phyloP scores from a whole-genome alignment of 2,888 invertebrate species.

The Noctua janthina region DNA sequence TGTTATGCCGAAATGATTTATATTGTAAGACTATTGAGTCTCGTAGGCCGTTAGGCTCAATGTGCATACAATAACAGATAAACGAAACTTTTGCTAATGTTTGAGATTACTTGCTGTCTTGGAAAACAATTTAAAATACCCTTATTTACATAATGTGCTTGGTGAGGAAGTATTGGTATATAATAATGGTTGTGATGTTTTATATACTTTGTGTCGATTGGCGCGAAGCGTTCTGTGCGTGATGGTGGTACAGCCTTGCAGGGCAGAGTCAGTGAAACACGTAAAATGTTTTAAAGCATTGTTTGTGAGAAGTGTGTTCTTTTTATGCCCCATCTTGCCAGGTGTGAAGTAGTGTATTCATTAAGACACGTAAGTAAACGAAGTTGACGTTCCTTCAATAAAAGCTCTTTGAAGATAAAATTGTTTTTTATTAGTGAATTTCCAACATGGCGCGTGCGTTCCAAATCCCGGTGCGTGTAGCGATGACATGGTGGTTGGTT shows the following conservation, averaged over 20 bases:
- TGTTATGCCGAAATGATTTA: not conserved
- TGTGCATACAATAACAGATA: not conserved
- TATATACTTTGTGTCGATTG: conserved; percentile 24
- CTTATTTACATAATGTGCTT: conserved; percentile 58
- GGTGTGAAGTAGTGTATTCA: conserved; percentile 52
- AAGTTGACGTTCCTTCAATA: conserved; percentile 6
- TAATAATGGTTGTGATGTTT: conserved; percentile 18
- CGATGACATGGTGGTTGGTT: conserved; percentile 80
- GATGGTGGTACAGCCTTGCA: conserved; percentile 19
- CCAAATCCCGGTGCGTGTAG: conserved; percentile 68
- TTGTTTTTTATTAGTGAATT: conserved; percentile 23
- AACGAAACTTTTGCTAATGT: not conserved
- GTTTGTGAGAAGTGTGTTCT: conserved; percentile 24
- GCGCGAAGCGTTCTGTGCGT: conserved; percentile 48
- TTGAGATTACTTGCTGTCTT: not conserved
- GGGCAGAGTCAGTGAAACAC: conserved; percentile 34
- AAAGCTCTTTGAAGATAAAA: conserved; percentile 4
- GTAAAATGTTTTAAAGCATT: conserved; percentile 31
- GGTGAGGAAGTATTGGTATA: conserved; percentile 37
- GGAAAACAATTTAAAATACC: not conserved
- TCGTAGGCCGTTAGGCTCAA: no score
- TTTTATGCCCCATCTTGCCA: conserved; percentile 11
- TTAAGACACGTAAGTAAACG: conserved; percentile 11
- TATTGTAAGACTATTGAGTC: not conserved
- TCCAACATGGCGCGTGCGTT: conserved; percentile 67